Percentiles rank a stretch among this genome's conserved stretches.
Conservation (phyloP, 2,113 vertebrate genomes). For the Pomatorhinus ruficollis region DNA sequence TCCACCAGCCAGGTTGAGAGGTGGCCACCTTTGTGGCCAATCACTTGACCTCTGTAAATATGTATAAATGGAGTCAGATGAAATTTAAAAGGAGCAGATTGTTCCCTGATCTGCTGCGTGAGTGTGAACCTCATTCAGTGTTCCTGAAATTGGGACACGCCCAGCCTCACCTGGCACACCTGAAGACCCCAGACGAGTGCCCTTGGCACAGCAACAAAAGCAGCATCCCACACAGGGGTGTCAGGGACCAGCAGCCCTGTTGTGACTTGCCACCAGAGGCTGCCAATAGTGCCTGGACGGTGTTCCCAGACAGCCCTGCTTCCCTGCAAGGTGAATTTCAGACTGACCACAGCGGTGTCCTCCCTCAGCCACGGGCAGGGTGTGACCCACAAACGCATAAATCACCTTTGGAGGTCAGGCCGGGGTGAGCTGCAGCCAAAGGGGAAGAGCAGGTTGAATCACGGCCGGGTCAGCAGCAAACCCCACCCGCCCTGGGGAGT, state of each 20-base stretch:
- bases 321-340: not conserved
- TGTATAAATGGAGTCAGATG: too few species aligned
- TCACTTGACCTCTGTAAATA: too few species aligned
- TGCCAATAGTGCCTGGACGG: not conserved
- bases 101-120: too few species aligned
- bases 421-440: not conserved
- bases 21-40: too few species aligned
- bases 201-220: too few species aligned
- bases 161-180: too few species aligned
- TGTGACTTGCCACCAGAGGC: not conserved
- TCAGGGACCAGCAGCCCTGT: not conserved
- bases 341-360: not conserved
- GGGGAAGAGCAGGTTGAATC: not conserved
- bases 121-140: too few species aligned
- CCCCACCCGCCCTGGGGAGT: accelerated
- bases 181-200: too few species aligned
- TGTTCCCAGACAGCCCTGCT: not conserved
- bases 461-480: not conserved
- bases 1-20: too few species aligned
- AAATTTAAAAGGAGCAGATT: too few species aligned
- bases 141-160: too few species aligned
- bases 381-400: accelerated
- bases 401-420: not conserved
- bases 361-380: not conserved
- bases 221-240: too few species aligned